Evolutionary conservation across 2,113 vertebrate genomes (phyloP), one percentile per base, ranked within the genome.

Genomic region (Eclectus roratus): DNA sequence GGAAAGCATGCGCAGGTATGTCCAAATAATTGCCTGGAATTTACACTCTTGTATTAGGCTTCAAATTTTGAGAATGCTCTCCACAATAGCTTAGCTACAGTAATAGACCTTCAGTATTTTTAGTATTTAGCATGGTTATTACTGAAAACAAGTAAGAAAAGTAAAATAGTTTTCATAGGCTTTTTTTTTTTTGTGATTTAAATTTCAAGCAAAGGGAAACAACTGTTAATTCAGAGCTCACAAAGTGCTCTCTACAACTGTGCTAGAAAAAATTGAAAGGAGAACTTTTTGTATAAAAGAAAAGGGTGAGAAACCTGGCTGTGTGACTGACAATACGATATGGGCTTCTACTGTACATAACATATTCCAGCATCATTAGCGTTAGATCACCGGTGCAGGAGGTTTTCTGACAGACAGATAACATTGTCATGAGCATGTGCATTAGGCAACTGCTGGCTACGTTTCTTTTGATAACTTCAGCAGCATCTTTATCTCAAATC

Each of bases 301-400:
- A 35, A 81, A 89, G 16, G 33, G 27, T 35, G 71, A 71, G 31
- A 89, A 61, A 29, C 27, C 7, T 41, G 65, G 19, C 56, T 87
- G 18, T 19, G 12, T 55, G 47, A 71, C 74, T 68, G 35, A 79
- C 65, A 80, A 15, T 55, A 47, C 5, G 24, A 76, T 47, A 56
- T 56, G 44, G 27, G 35, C 35, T 91, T 89, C 27, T 66, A 8
- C 65, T 81, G 46, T 11, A 47, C 39, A 33, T n/a, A 63, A 49
- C 0, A 2, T 43, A 35, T 69, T 44, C 72, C 55, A 46, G 33
- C 15, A 37, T 35, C 37, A 43, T 33, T 61, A 39, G 19, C 0
- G 0, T 55, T 56, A 64, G 61, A 65, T 69, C 74, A 72, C 35
- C 5, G 0, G 2, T 9, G 13, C 1, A 0, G 50, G 37, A 39